A percentile compares a stretch with the other conserved stretches of the same genome.
Conservation (phyloP, 2,113 vertebrate genomes). For the Pelecanus crispus region DNA sequence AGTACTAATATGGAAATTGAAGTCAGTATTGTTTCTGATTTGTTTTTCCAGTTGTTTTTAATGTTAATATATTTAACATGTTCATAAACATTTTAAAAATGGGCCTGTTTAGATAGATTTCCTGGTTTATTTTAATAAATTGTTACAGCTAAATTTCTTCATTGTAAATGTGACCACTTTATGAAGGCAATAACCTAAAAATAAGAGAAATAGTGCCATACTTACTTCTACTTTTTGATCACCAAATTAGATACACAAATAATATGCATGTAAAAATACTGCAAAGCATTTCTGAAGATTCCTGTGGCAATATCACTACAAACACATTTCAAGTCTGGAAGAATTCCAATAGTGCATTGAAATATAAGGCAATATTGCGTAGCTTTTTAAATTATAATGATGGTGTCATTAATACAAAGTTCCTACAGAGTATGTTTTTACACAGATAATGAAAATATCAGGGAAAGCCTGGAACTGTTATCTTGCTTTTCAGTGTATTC, state of each 20-base stretch:
- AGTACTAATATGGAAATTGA: neutral
- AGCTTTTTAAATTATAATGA: constrained; percentile 7
- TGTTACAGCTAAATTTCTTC: neutral
- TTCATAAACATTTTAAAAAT: neutral
- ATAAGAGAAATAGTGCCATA: neutral
- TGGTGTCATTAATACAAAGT: neutral
- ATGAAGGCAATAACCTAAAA: neutral
- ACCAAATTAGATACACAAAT: constrained; percentile 20
- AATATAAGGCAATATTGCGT: neutral
- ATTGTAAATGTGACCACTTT: neutral
- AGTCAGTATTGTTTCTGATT: neutral
- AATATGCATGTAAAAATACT: neutral
- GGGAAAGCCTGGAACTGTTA: neutral
- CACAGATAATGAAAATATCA: neutral
- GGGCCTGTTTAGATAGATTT: neutral
- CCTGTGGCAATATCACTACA: neutral
- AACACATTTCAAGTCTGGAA: neutral
- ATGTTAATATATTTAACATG: neutral
- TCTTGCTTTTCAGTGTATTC: neutral
- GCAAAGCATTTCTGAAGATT: neutral
- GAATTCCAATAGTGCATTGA: neutral
- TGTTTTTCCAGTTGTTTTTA: no score
- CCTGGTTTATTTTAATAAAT: neutral
- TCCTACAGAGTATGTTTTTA: neutral
- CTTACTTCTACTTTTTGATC: neutral